Evolutionary conservation across 2,888 invertebrate genomes (phyloP), one percentile per base, ranked within the genome.

Genomic region (Stenotaenia linearis): DNA sequence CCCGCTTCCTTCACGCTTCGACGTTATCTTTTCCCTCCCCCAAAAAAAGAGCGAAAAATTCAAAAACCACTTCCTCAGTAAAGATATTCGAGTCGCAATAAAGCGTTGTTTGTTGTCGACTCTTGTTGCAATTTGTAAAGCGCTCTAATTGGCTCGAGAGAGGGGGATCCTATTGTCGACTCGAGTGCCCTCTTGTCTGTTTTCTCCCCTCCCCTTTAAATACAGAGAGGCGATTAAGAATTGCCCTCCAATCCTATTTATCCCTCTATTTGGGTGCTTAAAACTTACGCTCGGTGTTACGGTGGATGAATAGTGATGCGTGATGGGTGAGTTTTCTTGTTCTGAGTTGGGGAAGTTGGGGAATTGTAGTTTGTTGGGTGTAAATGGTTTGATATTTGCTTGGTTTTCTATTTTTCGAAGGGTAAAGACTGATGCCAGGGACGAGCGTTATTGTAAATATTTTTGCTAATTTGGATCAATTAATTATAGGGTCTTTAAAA

Each of bases 151-250:
- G 56, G 56, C 56, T 56, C 56, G 21, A 56, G 56, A 18, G 23
- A 18, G 56, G 56, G 56, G 56, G 56, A 56, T 56, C 56, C 56
- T 56, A 56, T 56, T 56, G 56, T 56, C 2, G 23, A n/a, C 56
- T 56, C 56, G 18, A 56, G 56, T 56, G 56, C 56, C 21, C 56
- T 56, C 56, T 56, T 56, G 56, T 56, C 56, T 56, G 56, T 6
- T 56, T 15, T 45, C 45, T 56, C 56, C 56, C 56, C 56, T 56
- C 7, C 21, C 18, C 56, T 56, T 56, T 56, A 56, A 56, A 56
- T 56, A 56, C 56, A 56, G 56, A 23, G 56, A 56, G 56, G 56
- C 21, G 56, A 56, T 56, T 56, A 56, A 56, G 56, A 56, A 56
- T 56, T 56, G 18, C 56, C 56, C 37, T 37, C 37, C 9, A 10